Base-by-base conservation (phyloP, 2,888 invertebrate genomes). In the Orthosia gothica region DNA sequence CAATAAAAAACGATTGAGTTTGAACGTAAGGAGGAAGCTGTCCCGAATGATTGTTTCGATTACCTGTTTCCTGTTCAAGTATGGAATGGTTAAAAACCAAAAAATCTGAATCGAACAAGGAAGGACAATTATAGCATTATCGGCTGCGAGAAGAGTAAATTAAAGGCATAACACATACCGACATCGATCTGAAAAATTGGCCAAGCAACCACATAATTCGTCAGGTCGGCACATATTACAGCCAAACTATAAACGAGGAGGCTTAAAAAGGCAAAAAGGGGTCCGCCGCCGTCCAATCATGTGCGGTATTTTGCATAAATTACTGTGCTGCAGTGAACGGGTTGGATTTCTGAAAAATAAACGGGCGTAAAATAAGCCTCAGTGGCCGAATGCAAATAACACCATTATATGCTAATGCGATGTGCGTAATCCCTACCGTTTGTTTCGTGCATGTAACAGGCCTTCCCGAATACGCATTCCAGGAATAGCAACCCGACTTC, bases 391-490 rank as follows among this genome's bases (percentile, higher is more conserved):
- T 95, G 95, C 94, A 94, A 96, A 95, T 95, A 95, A 92, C 94
- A 90, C 95, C 91, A 95, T 96, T 95, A 95, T 95, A 96, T 95
- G 95, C 90, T 95, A 95, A 96, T 95, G 90, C 89, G 89, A 92
- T 90, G 92, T 94, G 95, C 93, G 95, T 95, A 95, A 94, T 94
- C 92, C 93, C 90, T 88, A 89, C 91, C 86, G 91, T 91, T 89
- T 92, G 92, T 92, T 91, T 88, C 91, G 89, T 89, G 92, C 89
- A 90, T 91, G 91, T 91, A 91, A 89, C 88, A 87, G 88, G 88
- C 89, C 89, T 91, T 90, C 89, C 91, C 89, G 89, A 92, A 93
- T 90, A 91, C 91, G 89, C 90, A 91, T 92, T 90, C 91, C 90
- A 84, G 88, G 89, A 92, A 91, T 92, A 91, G 88, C 88, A 84